phyloP scores from a whole-genome alignment of 2,113 vertebrate species.

The Corythornis madagascariensis region DNA sequence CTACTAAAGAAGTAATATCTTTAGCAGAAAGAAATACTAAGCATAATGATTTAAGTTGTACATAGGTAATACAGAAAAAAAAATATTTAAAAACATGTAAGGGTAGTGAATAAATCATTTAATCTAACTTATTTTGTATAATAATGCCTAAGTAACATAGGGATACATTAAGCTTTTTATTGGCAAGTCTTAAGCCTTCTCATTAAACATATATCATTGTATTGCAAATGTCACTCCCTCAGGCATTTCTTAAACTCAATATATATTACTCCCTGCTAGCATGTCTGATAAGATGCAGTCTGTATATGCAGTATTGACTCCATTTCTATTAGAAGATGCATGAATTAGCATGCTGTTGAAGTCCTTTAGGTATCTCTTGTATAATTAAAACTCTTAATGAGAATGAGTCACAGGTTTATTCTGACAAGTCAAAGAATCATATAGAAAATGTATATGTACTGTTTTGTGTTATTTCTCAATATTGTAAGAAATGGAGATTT shows the following conservation, averaged over 20 bases:
- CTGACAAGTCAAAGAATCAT: not conserved
- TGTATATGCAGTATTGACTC: constrained; percentile 19
- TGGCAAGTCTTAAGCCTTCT: constrained; percentile 30
- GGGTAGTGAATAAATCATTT: constrained; percentile 55
- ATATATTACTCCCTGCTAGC: constrained; percentile 2
- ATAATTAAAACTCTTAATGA: not conserved
- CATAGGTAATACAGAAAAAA: not conserved
- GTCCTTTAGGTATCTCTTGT: not conserved
- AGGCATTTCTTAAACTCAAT: constrained; percentile 59
- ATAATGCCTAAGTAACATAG: constrained; percentile 5
- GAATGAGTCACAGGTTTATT: not conserved
- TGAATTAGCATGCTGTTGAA: not conserved
- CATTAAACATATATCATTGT: constrained; percentile 54
- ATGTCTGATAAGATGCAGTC: constrained; percentile 44
- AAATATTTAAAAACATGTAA: not conserved
- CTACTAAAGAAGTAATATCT: not conserved
- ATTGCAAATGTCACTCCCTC: constrained; percentile 48
- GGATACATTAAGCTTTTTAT: constrained; percentile 53
- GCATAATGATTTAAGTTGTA: not conserved
- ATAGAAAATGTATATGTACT: not conserved
- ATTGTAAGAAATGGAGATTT: not conserved
- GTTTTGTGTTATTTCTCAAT: not conserved
- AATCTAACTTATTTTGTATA: constrained; percentile 43
- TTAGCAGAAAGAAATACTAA: not conserved
- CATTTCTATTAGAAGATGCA: constrained; percentile 1